phyloP scores from a whole-genome alignment of 2,888 invertebrate genomes.

The Hirtodrosophila cameraria region DNA sequence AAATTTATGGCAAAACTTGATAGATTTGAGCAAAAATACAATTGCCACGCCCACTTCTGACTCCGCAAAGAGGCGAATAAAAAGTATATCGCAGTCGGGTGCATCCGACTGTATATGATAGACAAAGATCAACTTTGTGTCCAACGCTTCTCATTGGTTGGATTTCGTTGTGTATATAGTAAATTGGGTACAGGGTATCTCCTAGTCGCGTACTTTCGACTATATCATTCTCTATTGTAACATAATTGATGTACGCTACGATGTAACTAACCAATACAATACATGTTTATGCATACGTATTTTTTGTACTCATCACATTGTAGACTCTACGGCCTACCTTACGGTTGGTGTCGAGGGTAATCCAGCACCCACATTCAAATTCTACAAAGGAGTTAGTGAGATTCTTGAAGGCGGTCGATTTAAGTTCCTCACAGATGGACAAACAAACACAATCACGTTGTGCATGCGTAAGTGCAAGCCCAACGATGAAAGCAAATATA shows the following conservation, averaged over 20 bases:
- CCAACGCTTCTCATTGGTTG: too few relatives aligned
- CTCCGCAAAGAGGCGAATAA: too few relatives aligned
- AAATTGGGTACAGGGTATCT: too few relatives aligned
- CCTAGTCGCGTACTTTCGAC: too few relatives aligned
- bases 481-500: conserved; percentile 98
- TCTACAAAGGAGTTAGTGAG: conserved; percentile 96
- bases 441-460: conserved; percentile 95
- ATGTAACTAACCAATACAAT: conserved; percentile 8
- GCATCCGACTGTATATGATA: too few relatives aligned
- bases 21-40: too few relatives aligned
- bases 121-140: too few relatives aligned
- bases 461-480: conserved; percentile 98
- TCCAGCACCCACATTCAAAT: conserved; percentile 97
- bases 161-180: too few relatives aligned
- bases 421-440: conserved; percentile 97
- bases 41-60: too few relatives aligned
- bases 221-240: too few relatives aligned
- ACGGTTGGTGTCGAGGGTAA: conserved; percentile 97
- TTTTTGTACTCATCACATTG: conserved; percentile 27
- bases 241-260: background rate
- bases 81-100: too few relatives aligned
- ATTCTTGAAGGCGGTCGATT: conserved; percentile 97
- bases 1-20: too few relatives aligned
- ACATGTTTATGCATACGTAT: conserved; percentile 3
- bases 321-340: conserved; percentile 96